These are phyloP conservation scores for Orius laevigatus DNA, from an alignment of 1,140 invertebrate species.

Conservation along the genomic window DNA sequence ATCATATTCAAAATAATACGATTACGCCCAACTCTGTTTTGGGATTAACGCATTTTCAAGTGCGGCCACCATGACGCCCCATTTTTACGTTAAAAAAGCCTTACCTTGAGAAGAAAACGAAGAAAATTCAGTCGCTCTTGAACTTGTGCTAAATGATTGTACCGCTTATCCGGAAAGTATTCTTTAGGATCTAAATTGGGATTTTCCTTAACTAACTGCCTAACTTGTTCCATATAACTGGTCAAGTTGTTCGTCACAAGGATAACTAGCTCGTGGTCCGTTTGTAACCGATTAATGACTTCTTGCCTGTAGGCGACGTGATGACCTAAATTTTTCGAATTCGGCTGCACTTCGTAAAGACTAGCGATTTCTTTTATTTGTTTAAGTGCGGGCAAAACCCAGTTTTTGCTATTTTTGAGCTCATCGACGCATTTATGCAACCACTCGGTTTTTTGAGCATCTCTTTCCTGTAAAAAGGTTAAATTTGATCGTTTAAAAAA, in stretches of 20 bases:
- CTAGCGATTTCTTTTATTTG: constrained; percentile 92
- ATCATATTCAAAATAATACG: no score
- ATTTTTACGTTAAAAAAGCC: constrained; percentile 8
- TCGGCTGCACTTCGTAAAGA: constrained; percentile 71
- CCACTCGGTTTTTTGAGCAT: constrained; percentile 92
- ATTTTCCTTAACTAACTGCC: constrained; percentile 39
- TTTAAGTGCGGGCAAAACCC: constrained; percentile 88
- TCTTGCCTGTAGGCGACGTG: constrained; percentile 51
- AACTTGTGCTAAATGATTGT: constrained; percentile 83
- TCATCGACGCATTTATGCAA: constrained; percentile 90
- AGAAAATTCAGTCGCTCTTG: constrained; percentile 89
- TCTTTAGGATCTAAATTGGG: constrained; percentile 61
- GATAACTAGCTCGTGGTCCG: constrained; percentile 81
- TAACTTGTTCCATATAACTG: constrained; percentile 76
- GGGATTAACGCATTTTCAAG: no score
- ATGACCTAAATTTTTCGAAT: constrained; percentile 43
- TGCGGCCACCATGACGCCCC: no score
- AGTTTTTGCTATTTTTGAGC: constrained; percentile 69
- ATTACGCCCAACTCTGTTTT: no score
- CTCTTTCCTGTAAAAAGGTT: constrained; percentile 53
- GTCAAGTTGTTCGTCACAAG: constrained; percentile 86
- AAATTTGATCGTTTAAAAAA: neutral
- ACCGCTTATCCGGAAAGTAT: constrained; percentile 74
- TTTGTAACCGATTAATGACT: constrained; percentile 83
- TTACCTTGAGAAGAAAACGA: constrained; percentile 64